These are phyloP conservation scores for Zootermopsis nevadensis DNA, from an alignment of 2,888 invertebrate genomes.

Conservation along the genomic window DNA sequence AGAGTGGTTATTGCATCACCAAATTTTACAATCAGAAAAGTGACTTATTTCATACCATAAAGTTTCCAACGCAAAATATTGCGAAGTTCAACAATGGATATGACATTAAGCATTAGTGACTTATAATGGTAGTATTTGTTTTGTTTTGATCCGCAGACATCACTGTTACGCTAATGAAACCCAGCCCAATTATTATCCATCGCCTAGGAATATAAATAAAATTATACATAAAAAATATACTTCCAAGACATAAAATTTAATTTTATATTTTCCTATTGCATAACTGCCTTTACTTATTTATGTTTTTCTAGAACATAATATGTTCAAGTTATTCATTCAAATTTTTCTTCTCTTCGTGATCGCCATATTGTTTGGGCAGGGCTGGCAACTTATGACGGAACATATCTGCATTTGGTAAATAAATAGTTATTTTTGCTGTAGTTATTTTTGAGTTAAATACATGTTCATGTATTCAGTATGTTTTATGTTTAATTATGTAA, in stretches of 20 bases:
- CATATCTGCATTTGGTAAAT: constrained; percentile 48
- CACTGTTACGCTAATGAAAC: not conserved
- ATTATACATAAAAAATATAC: not conserved
- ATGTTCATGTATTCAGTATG: not conserved
- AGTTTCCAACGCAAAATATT: no score
- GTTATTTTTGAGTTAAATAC: constrained; percentile 25
- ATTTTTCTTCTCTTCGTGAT: constrained; percentile 51
- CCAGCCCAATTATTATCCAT: not conserved
- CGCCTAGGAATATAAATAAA: not conserved
- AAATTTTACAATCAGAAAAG: no score
- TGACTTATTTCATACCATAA: no score
- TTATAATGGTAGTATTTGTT: no score
- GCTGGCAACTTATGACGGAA: constrained; percentile 53
- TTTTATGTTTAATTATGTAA: not conserved
- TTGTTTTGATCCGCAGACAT: no score
- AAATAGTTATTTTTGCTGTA: constrained; percentile 45
- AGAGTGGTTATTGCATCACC: no score
- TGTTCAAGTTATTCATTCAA: constrained; percentile 32
- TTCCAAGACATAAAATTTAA: not conserved
- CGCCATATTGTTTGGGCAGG: constrained; percentile 55
- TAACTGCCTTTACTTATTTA: not conserved
- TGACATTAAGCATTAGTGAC: no score
- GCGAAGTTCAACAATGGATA: no score
- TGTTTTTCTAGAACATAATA: not conserved
- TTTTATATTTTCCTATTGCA: not conserved